Conservation (phyloP, 2,888 invertebrate genomes). For the Polydrusus tereticollis region DNA sequence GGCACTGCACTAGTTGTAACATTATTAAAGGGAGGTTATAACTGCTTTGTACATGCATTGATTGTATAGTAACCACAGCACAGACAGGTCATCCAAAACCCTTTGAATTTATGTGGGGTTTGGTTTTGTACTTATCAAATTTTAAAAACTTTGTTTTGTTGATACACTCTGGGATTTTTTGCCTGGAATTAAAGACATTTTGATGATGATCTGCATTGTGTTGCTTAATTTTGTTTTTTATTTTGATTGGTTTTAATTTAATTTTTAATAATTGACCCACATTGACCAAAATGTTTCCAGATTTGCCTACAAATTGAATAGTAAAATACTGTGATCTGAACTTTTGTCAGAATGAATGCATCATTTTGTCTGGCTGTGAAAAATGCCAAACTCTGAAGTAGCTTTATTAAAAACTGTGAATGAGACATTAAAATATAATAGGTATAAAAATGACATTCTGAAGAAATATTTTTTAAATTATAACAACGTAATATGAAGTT, state of each 20-base stretch:
- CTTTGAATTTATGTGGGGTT: neutral
- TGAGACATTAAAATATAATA: neutral
- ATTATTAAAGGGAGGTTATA: too few relatives aligned
- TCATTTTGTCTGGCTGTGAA: slow-evolving; percentile 61
- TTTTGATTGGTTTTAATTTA: too few relatives aligned
- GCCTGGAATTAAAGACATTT: too few relatives aligned
- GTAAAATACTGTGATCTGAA: slow-evolving; percentile 66
- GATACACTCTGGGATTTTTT: neutral
- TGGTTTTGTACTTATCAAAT: neutral
- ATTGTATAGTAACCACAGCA: neutral
- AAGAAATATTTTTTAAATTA: too few relatives aligned
- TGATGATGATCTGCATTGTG: too few relatives aligned
- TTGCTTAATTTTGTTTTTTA: too few relatives aligned
- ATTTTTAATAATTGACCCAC: too few relatives aligned
- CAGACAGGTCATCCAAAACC: neutral
- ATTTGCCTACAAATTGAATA: slow-evolving; percentile 22
- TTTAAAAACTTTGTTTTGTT: neutral
- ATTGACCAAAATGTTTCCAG: too few relatives aligned
- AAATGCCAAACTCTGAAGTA: slow-evolving; percentile 54
- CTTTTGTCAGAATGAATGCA: slow-evolving; percentile 63
- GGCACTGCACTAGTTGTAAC: too few relatives aligned
- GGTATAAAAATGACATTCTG: too few relatives aligned
- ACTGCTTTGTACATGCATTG: neutral
- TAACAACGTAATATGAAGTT: too few relatives aligned
- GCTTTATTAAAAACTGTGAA: neutral